Evolutionary conservation across 2,113 vertebrate genomes (phyloP), one percentile per base, ranked within the genome.

Genomic region (Gymnorhina tibicen): DNA sequence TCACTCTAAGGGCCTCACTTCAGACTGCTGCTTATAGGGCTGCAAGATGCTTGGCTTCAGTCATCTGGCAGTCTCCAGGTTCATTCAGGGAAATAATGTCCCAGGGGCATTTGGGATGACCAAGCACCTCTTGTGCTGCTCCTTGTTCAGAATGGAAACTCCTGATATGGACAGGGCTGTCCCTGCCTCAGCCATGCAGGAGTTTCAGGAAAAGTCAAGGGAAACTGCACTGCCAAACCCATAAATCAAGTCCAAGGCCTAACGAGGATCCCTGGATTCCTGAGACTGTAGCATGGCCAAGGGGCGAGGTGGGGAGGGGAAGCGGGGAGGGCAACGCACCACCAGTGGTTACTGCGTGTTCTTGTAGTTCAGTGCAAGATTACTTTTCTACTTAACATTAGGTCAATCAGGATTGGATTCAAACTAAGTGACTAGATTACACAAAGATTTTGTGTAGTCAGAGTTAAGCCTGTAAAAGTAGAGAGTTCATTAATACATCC

Each of bases 101-200:
- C 73, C 39, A n/a, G 24, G 23, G 39, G 8, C 41, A 10, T 2
- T 28, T 13, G 47, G 64, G n/a, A 7, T 8, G 22, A 18, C 22
- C 63, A 53, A 33, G 21, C 6, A 4, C 16, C 12, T 11, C 46
- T 8, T 19, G 46, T n/a, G 33, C 46, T 8, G 4, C 33, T 33
- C 47, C 33, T 13, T 19, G 46, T 28, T 46, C 13, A 11, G 56
- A 16, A 26, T 8, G 16, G 28, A 39, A 32, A 44, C 17, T 27
- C 49, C 22, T 53, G 58, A 13, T 9, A 5, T 1, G 8, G 12
- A 4, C 27, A 39, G 28, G 0, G 3, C 28, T 53, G 33, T 39
- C 41, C 24, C 41, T 8, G 4, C 16, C 30, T 21, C 11, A 26
- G 56, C 56, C 1, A 1, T 10, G 41, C 44, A 33, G 37, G 32